Evolutionary conservation across 2,797 vertebrate genomes (phyloP), one percentile per base, ranked within the genome.

Genomic region (Anas bahamensis): DNA sequence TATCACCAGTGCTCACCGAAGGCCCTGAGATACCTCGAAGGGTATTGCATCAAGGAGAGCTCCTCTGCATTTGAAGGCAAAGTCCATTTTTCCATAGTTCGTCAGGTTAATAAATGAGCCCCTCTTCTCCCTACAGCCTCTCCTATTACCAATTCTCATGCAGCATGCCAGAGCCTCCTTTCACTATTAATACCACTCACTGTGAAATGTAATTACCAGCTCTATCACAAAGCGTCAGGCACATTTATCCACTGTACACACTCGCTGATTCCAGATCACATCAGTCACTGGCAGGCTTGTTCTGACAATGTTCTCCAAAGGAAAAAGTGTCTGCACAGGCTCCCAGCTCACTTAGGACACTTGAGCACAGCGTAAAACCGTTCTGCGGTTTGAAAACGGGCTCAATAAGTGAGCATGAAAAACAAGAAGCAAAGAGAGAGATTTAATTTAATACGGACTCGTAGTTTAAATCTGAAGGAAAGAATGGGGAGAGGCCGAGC

Each of bases 141-240:
- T 93, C 83, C 65, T 76, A 91, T 88, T 94, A 95, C 94, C 86
- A 79, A 82, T 91, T 93, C 97, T 94, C 96, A 68, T 46, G 80
- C 88, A 79, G 92, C 61, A 73, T 39, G 82, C 95, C 31, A 78
- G 93, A 95, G 93, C 66, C 92, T 89, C 95, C 94, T 93, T 97
- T 97, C 95, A 89, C 96, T 97, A 97, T 98, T 97, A 98, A 98
- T 98, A 98, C 97, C 91, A 79, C 93, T 98, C 97, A 97, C 87
- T 88, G 95, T 94, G 96, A 98, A 97, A 98, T 97, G 97, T 98
- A 98, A 98, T 98, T 97, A 97, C 97, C 91, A 97, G 96, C 96
- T 97, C 96, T 97, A 97, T 97, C 97, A 97, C 81, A 82, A 93
- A 86, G 96, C 77, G 88, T 97, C 96, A 97, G 96, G 96, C 90